Conservation (phyloP, 2,888 invertebrate species). For the Ormia ochracea region DNA sequence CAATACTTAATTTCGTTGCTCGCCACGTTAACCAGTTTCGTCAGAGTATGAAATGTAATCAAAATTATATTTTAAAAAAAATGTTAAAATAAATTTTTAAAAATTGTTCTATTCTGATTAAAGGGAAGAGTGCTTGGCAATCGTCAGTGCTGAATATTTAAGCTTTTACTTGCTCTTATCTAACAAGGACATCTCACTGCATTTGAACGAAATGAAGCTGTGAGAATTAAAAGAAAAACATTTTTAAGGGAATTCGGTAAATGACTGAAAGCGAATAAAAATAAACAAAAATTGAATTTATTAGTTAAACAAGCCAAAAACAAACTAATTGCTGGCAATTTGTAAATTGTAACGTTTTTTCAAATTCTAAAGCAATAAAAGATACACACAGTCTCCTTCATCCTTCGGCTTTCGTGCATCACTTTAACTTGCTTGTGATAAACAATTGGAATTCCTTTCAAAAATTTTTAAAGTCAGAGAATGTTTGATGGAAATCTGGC, state of each 20-base stretch:
- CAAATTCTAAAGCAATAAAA: not conserved
- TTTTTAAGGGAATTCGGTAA: not conserved
- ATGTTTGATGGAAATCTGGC: not conserved
- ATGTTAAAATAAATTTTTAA: too few species aligned
- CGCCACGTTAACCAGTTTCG: too few species aligned
- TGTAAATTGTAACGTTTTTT: constrained; percentile 32
- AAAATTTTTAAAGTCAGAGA: not conserved
- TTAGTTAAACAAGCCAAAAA: constrained; percentile 52
- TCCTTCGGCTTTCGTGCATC: not conserved
- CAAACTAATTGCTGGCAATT: constrained; percentile 53
- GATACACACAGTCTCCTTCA: not conserved
- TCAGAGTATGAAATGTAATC: too few species aligned
- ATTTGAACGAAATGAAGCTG: not conserved
- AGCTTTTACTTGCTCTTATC: not conserved
- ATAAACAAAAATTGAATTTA: constrained; percentile 39
- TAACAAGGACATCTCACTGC: constrained; percentile 11
- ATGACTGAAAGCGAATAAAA: not conserved
- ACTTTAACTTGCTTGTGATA: not conserved
- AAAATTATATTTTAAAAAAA: too few species aligned
- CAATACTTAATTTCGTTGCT: too few species aligned
- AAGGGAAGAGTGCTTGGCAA: not conserved
- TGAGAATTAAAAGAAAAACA: not conserved
- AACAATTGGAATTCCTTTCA: not conserved
- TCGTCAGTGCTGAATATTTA: not conserved
- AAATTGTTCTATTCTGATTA: too few species aligned